phyloP scores from a whole-genome alignment of 2,113 vertebrate genomes.

The Pangasianodon gigas region DNA sequence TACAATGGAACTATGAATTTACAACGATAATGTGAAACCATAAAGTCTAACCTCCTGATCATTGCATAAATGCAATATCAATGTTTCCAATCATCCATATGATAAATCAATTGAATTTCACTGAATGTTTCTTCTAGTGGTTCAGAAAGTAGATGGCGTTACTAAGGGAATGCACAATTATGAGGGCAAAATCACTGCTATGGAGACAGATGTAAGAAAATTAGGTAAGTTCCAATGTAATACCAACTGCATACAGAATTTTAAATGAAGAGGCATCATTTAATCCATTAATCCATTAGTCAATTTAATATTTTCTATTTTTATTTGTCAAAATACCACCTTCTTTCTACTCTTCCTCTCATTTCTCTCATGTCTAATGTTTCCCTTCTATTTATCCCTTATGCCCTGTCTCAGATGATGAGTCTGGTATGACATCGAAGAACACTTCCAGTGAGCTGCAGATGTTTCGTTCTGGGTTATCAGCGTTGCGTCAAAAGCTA shows the following conservation, averaged over 20 bases:
- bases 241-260: neutral
- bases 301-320: neutral
- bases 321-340: neutral
- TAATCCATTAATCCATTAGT: too few relatives aligned
- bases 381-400: neutral
- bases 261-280: neutral
- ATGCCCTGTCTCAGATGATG: constrained; percentile 76
- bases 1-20: neutral
- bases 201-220: constrained; percentile 89
- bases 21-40: neutral
- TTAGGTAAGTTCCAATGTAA: constrained; percentile 77
- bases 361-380: neutral
- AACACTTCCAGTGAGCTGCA: constrained; percentile 90
- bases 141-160: constrained; percentile 92
- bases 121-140: constrained; percentile 76
- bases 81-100: neutral
- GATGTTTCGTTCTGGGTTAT: constrained; percentile 85
- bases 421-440: constrained; percentile 85
- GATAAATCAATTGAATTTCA: too few relatives aligned
- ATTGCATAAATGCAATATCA: neutral
- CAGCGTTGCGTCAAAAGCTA: constrained; percentile 85
- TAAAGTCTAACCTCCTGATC: neutral
- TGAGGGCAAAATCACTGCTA: constrained; percentile 85
- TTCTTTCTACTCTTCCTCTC: neutral
- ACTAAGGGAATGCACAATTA: constrained; percentile 89